These are phyloP conservation scores for Sarcophaga carnaria DNA, from an alignment of 2,888 invertebrate species.

Conservation along the genomic window DNA sequence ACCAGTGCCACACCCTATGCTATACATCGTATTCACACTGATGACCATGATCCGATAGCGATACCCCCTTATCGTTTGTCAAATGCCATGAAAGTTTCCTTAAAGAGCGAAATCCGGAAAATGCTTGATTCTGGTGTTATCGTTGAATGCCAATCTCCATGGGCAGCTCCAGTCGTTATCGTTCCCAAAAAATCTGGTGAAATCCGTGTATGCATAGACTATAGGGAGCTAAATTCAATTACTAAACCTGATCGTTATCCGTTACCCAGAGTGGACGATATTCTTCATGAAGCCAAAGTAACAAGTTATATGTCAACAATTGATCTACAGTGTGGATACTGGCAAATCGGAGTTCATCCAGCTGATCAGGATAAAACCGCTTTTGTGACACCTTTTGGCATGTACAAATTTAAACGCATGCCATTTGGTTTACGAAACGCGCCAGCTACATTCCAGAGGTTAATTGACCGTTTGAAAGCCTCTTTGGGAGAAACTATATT, in stretches of 20 bases:
- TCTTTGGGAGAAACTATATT: neutral
- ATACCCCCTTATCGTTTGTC: neutral
- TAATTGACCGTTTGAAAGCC: no score
- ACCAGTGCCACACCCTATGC: conserved; percentile 35
- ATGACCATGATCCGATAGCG: conserved; percentile 37
- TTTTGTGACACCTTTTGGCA: neutral
- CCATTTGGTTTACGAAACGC: no score
- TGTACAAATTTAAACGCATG: no score
- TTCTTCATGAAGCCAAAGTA: conserved; percentile 56
- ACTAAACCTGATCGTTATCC: conserved; percentile 30
- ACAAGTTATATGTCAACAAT: conserved; percentile 62
- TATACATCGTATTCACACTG: conserved; percentile 54
- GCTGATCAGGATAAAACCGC: neutral
- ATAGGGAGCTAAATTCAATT: neutral
- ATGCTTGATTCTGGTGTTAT: no score
- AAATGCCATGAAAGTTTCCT: no score
- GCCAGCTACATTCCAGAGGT: no score
- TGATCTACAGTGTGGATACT: conserved; percentile 63
- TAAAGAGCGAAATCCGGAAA: no score
- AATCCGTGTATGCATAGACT: conserved; percentile 52
- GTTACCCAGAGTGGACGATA: conserved; percentile 52
- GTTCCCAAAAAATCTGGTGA: conserved; percentile 66
- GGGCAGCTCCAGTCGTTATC: conserved; percentile 74
- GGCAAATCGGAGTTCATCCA: neutral
- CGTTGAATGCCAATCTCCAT: neutral